Percentiles rank a stretch among this genome's conserved stretches.
These are phyloP conservation scores for Chymomyza costata DNA, from an alignment of 1,140 invertebrate species.

Conservation along the genomic window DNA sequence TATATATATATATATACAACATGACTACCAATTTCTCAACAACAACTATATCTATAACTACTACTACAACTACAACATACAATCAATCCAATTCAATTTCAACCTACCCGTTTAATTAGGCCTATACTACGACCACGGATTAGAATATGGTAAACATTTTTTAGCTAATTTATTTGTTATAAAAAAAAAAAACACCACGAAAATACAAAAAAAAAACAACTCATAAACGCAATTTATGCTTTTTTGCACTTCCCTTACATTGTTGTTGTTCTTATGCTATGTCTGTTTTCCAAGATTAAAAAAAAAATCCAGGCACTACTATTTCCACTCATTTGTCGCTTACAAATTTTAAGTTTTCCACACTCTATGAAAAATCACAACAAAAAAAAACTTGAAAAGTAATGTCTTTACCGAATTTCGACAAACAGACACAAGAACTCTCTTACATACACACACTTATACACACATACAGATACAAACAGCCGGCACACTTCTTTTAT, in stretches of 20 bases:
- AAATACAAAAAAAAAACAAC: no score
- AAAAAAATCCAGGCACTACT: no score
- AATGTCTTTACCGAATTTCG: no score
- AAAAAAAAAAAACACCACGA: conserved; percentile 19
- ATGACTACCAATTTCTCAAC: not conserved
- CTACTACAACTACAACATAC: conserved; percentile 42
- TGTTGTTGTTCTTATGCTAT: not conserved
- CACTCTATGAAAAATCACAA: no score
- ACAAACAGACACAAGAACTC: conserved; percentile 20
- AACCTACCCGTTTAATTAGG: conserved; percentile 76
- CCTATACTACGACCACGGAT: conserved; percentile 91
- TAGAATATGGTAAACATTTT: conserved; percentile 88
- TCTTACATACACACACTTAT: conserved; percentile 16
- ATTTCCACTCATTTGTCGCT: no score
- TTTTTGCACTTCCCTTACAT: not conserved
- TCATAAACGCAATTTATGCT: no score
- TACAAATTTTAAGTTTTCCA: no score
- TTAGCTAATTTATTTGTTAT: conserved; percentile 67
- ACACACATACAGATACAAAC: no score
- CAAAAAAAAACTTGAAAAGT: conserved; percentile 1
- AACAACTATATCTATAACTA: conserved; percentile 31
- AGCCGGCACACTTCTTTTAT: no score
- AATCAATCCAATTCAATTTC: conserved; percentile 4
- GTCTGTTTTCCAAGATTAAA: no score
- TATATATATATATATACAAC: no score